Evolutionary conservation across 2,797 vertebrate genomes (phyloP), one percentile per base, ranked within the genome.

Genomic region (Pseudomugil gertrudae): DNA sequence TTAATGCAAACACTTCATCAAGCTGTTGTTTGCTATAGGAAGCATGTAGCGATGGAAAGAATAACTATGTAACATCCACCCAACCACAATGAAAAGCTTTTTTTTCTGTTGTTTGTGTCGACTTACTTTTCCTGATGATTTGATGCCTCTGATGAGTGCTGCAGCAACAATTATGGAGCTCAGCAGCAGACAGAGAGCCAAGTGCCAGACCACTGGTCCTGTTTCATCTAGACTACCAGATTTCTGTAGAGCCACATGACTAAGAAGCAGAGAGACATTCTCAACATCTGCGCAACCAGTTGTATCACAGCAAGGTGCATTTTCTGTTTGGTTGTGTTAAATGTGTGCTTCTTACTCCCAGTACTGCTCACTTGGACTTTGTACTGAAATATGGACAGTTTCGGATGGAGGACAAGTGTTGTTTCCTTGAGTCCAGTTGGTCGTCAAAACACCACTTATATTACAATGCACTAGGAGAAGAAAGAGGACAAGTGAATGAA

Each of bases 91-190:
- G n/a, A n/a, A 50, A 47, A 47, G 10, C 8, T 8, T 47, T 11
- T 43, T 38, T 17, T 40, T 36, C 15, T 36, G 3, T 17, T 14
- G 17, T 40, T 17, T 43, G 1, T 6, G n/a, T n/a, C 48, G 19
- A 85, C 91, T 83, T 88, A 98, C 98, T 94, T 99, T 99, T 63
- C 97, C 98, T 19, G 98, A 98, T 52, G 97, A 98, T 81, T 99
- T 98, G 84, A 99, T 98, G 73, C 98, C 97, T 94, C 92, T 98
- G 74, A 94, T 95, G 35, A 99, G 86, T 0, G 92, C 93, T 10
- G 91, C 94, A 50, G 81, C 93, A 14, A 96, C 93, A 14, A 99
- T 74, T 0, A 95, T 66, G 93, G 96, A 95, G 74, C 93, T 86
- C 21, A 99, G 90, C 72, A 99, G 94, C 58, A 99, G 95, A 81